Conservation (phyloP, 2,113 vertebrate genomes). For the Seriola rivoliana region DNA sequence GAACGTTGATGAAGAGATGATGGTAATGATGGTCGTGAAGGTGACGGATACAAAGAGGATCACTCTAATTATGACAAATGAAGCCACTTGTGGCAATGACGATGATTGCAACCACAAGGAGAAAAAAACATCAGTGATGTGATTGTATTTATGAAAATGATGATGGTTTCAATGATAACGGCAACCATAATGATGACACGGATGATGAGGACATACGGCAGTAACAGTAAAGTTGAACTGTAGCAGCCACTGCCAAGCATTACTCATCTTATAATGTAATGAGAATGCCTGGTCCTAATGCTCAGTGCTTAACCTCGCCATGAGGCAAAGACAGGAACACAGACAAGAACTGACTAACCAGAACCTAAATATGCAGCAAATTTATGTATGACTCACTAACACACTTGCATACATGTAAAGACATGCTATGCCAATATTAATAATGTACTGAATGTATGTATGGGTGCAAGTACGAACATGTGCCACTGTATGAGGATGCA, state of each 20-base stretch:
- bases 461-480: conserved; percentile 18
- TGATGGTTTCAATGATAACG: conserved; percentile 40
- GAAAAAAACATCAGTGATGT: conserved; percentile 18
- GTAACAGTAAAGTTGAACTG: conserved; percentile 39
- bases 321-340: conserved; percentile 49
- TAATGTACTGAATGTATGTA: neutral
- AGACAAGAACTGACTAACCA: conserved; percentile 14
- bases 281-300: conserved; percentile 55
- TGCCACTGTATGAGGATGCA: conserved; percentile 3
- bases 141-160: conserved; percentile 45
- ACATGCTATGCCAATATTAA: neutral
- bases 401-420: neutral
- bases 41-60: conserved; percentile 25
- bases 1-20: neutral
- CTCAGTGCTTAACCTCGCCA: conserved; percentile 57
- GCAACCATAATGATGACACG: conserved; percentile 11
- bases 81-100: conserved; percentile 21
- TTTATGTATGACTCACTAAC: conserved; percentile 8
- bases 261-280: conserved; percentile 73
- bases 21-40: neutral
- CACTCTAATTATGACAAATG: conserved; percentile 37
- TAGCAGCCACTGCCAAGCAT: conserved; percentile 55
- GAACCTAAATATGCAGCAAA: neutral
- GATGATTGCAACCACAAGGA: conserved; percentile 17
- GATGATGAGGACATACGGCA: conserved; percentile 49